phyloP scores from a whole-genome alignment of 1,140 invertebrate genomes.

The Ladona fulva region DNA sequence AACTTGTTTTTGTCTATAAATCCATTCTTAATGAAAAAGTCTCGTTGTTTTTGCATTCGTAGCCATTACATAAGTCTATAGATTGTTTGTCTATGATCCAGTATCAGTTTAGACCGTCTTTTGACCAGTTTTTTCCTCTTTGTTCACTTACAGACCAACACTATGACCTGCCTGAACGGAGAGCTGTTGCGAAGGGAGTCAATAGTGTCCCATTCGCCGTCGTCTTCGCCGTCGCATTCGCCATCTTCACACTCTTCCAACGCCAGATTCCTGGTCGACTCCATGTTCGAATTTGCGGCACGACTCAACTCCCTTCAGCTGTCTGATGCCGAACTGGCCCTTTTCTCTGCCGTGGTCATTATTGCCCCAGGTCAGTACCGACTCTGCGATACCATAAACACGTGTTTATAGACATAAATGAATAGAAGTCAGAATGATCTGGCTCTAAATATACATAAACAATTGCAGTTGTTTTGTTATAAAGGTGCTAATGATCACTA shows the following conservation, averaged over 20 bases:
- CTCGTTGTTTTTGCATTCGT: too few species aligned
- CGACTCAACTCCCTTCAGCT: constrained; percentile 82
- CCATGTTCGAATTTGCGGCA: constrained; percentile 95
- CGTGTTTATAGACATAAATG: too few species aligned
- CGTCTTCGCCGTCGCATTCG: neutral
- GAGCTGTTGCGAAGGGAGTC: constrained; percentile 83
- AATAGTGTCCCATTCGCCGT: constrained; percentile 36
- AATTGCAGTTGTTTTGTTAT: too few species aligned
- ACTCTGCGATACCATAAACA: too few species aligned
- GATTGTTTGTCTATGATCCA: too few species aligned
- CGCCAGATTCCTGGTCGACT: constrained; percentile 88
- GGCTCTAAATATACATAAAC: too few species aligned
- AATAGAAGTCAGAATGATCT: too few species aligned
- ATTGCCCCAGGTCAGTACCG: constrained; percentile 68
- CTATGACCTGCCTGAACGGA: constrained; percentile 87
- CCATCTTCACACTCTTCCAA: constrained; percentile 48
- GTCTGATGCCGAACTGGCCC: constrained; percentile 83
- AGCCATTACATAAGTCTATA: too few species aligned
- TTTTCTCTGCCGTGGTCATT: constrained; percentile 91
- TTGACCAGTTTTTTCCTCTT: constrained; percentile 19
- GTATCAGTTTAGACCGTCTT: too few species aligned
- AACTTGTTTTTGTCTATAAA: too few species aligned
- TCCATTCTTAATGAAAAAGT: too few species aligned
- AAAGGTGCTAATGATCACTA: too few species aligned
- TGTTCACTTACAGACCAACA: constrained; percentile 51